Base-by-base conservation (phyloP, 2,113 vertebrate species). In the Desmodus rotundus region DNA sequence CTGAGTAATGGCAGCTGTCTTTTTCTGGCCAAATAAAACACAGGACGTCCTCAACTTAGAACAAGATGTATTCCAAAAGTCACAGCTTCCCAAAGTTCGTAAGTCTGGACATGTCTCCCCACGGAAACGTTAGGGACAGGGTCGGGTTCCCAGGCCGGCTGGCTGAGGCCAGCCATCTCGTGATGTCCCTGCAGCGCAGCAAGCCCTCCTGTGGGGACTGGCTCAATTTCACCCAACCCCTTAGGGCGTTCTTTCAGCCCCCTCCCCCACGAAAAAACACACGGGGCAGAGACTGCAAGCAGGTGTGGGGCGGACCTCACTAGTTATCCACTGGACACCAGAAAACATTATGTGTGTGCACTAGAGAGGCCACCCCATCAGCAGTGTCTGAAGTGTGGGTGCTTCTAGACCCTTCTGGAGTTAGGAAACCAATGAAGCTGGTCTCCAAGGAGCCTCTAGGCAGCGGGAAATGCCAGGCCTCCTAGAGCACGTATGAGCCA, bases 11-110 rank as follows among this genome's bases (percentile, higher is more conserved):
- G 61, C 76, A 86, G 67, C 82, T 88, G 65, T 72, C 86, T 28
- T 80, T 74, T 81, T 33, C 74, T 14, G 15, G 77, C 67, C 86
- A 94, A 91, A 94, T 94, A 85, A 96, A 97, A 95, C 65, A 83
- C 28, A 78, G 28, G 67, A 74, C n/a, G 54, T 96, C 81, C 70
- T 70, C 67, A 91, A 22, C 77, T 92, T 85, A 86, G 95, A 93
- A 97, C 65, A 92, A 95, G 58, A 73, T 77, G 52, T 88, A 56
- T 91, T 88, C 77, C 52, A 36, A 82, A 85, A 92, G 76, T 76
- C 52, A 84, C 45, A 63, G 33, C 61, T 88, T 82, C 38, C 54
- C 33, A 41, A 56, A 45, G n/a, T 56, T 80, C 91, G 26, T 78
- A 76, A 54, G 65, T 91, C 91, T 88, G 88, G 86, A 85, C 1